phyloP scores from a whole-genome alignment of 2,797 vertebrate species.

The Coilia nasus region DNA sequence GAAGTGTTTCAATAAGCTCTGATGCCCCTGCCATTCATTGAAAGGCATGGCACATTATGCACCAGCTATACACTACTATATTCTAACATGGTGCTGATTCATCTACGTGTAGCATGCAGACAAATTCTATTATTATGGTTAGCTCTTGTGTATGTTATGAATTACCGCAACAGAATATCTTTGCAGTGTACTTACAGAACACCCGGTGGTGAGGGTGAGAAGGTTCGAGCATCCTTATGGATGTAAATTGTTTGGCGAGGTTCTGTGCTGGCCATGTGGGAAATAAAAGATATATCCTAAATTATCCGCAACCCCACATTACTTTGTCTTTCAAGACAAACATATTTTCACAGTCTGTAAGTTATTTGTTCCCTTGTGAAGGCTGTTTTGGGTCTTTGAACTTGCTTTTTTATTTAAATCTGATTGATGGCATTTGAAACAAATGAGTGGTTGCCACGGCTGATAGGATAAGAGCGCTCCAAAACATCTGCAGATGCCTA shows the following conservation, averaged over 20 bases:
- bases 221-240: no score
- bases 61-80: neutral
- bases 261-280: neutral
- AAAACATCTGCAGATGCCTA: conserved; percentile 35
- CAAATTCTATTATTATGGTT: neutral
- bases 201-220: no score
- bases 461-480: neutral
- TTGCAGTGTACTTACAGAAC: neutral
- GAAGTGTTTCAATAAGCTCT: conserved; percentile 34
- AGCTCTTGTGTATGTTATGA: neutral
- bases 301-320: neutral
- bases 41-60: neutral
- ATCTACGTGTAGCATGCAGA: neutral
- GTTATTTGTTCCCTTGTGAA: neutral
- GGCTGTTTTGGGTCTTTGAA: conserved; percentile 1
- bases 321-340: neutral
- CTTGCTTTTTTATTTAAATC: neutral
- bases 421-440: conserved; percentile 19
- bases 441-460: neutral
- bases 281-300: neutral
- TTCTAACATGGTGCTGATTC: neutral
- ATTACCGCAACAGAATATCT: neutral
- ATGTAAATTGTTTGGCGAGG: no score
- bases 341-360: conserved; percentile 5
- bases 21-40: neutral